Evolutionary conservation across 2,797 vertebrate genomes (phyloP).

Genomic region (Ambastaia sidthimunki): DNA sequence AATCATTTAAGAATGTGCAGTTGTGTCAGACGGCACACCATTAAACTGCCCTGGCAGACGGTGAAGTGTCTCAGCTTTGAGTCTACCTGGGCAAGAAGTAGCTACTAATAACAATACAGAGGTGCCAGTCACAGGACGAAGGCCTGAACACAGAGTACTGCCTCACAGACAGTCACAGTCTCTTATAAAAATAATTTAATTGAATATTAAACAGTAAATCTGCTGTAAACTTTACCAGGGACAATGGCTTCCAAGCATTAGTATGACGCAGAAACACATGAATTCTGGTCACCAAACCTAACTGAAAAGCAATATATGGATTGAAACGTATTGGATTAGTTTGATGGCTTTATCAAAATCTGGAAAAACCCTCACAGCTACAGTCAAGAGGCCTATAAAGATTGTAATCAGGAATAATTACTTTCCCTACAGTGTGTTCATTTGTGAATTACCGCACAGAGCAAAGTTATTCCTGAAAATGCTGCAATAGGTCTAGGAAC

Average conservation of each 20-base stretch:
- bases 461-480: background rate
- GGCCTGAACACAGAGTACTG: background rate
- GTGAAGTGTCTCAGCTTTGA: conserved; percentile 46
- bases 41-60: conserved; percentile 37
- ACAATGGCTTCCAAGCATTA: conserved; percentile 24
- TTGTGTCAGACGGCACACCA: conserved; percentile 39
- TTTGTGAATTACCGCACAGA: conserved; percentile 23
- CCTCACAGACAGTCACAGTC: background rate
- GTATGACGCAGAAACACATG: conserved; percentile 17
- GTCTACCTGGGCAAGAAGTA: conserved; percentile 30
- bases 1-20: conserved; percentile 56
- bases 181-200: conserved; percentile 18
- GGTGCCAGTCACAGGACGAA: conserved; percentile 27
- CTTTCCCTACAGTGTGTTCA: conserved; percentile 25
- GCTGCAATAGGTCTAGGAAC: conserved; percentile 1
- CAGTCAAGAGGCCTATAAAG: conserved; percentile 28
- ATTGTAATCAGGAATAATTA: conserved; percentile 29
- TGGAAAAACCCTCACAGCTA: background rate
- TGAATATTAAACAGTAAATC: conserved; percentile 19
- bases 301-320: conserved; percentile 45
- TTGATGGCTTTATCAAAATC: conserved; percentile 32
- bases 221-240: conserved; percentile 29
- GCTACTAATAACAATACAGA: conserved; percentile 25
- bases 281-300: background rate
- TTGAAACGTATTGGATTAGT: conserved; percentile 28